Evolutionary conservation across 2,113 vertebrate genomes (phyloP).

Genomic region (Mus musculus): GRCm39 chr12:85486501-85487000

Average conservation of each 20-base stretch:
- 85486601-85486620: neutral
- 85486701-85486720: conserved; percentile 53
- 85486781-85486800: conserved; percentile 37
- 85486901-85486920: conserved; percentile 52
- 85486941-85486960: neutral
- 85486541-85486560: conserved; percentile 16
- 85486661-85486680: conserved; percentile 15
- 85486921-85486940: conserved; percentile 47
- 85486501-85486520: conserved; percentile 3
- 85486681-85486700: neutral
- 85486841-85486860: conserved; percentile 67
- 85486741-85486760: conserved; percentile 44
- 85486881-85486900: conserved; percentile 49
- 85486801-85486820: conserved; percentile 22
- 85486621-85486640: neutral
- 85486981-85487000: conserved; percentile 35
- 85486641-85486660: conserved; percentile 20
- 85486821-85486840: conserved; percentile 56
- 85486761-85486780: conserved; percentile 53
- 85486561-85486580: neutral
- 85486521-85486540: neutral
- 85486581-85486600: neutral
- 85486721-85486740: conserved; percentile 53
- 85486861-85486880: conserved; percentile 67
- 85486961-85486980: conserved; percentile 9